Conservation (phyloP, 1,140 invertebrate species). For the Lethrus apterus region DNA sequence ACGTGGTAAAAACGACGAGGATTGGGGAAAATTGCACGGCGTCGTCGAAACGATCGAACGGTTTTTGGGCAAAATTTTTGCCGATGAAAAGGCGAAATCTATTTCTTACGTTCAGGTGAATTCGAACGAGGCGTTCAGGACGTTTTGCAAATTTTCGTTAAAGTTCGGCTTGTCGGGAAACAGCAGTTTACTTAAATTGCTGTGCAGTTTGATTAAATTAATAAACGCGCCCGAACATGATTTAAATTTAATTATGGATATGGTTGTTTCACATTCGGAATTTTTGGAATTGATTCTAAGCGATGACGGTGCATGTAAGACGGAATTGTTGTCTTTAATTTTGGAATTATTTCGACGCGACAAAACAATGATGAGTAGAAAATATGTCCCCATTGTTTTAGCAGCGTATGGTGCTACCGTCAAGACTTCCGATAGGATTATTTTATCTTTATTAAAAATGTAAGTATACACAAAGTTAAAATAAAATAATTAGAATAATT, state of each 20-base stretch:
- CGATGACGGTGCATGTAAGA: constrained; percentile 46
- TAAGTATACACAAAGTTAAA: constrained; percentile 23
- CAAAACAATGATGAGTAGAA: constrained; percentile 50
- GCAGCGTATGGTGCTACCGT: constrained; percentile 63
- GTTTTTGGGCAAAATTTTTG: constrained; percentile 32
- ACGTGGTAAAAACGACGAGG: constrained; percentile 23
- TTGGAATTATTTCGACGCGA: constrained; percentile 52
- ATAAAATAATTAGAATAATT: not conserved
- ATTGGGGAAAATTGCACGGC: constrained; percentile 38
- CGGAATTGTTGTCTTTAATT: constrained; percentile 53
- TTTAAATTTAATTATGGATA: constrained; percentile 55
- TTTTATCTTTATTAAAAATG: constrained; percentile 30
- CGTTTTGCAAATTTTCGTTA: constrained; percentile 56
- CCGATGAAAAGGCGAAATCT: constrained; percentile 34
- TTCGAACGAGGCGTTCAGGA: constrained; percentile 53
- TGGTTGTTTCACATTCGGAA: constrained; percentile 67
- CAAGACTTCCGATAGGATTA: constrained; percentile 47
- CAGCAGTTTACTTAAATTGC: constrained; percentile 45
- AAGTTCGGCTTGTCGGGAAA: constrained; percentile 54
- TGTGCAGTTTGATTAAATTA: constrained; percentile 50
- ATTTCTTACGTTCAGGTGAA: not conserved
- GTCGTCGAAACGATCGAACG: constrained; percentile 42
- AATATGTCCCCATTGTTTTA: constrained; percentile 62
- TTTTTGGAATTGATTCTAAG: constrained; percentile 59
- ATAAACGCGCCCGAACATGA: constrained; percentile 42